Base-by-base conservation (phyloP, 2,888 invertebrate genomes). In the Celastrina argiolus region DNA sequence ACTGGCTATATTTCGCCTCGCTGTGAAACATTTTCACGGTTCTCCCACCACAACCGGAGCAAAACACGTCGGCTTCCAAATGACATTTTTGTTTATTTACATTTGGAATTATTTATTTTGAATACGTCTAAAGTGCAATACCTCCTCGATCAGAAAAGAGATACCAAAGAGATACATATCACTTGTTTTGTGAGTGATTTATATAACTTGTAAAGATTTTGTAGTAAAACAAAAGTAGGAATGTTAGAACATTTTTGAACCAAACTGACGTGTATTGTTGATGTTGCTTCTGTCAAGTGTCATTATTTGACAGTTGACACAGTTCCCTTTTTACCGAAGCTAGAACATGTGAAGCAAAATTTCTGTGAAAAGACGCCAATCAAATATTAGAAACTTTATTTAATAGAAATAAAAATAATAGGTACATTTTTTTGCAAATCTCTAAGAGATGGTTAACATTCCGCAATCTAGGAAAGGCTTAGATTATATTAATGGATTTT, bases 21-120 rank as follows among this genome's bases (percentile, higher is more conserved):
- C 73, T 77, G 76, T 74, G 76, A 79, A 77, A 81, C 84, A 85
- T 87, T 87, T 84, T 82, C 81, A 79, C 80, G 67, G 73, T 78
- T 80, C 84, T 85, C 90, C 90, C 91, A 82, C 91, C 88, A 88
- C 87, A 71, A 74, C 71, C 66, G 68, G 68, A 65, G 45, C 64
- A 71, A 71, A 74, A 90, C 89, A 89, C 89, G 88, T 88, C 84
- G 84, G 76, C 82, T 69, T 69, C 67, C 59, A 56, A 69, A 70
- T 79, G 78, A 78, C 78, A 76, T 69, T 69, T 69, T 70, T 75
- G 75, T 76, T 76, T 76, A 75, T 76, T 75, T 76, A 76, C 76
- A 76, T 73, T 73, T 68, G 68, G 12, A 51, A 61, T 22, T 67
- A 18, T 41, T 42, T 31, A 28, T 34, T 18, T 42, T 61, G 56